Base-by-base conservation (phyloP, 2,888 invertebrate species). In the Ochropleura plecta region DNA sequence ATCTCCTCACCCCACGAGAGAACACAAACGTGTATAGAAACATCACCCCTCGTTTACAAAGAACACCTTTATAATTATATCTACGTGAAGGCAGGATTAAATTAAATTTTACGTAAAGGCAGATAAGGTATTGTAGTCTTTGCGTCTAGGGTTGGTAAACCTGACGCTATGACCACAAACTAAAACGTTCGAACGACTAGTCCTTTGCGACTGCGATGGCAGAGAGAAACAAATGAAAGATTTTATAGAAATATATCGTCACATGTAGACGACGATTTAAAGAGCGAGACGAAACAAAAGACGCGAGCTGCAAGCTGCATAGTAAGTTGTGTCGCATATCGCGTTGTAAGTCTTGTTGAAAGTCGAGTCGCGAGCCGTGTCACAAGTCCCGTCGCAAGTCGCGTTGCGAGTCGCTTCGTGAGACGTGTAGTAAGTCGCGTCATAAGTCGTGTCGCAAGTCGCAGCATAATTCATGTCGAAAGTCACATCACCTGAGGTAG, bases 61-160 rank as follows among this genome's bases (percentile, higher is more conserved):
- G 63, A 73, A 60, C 51, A 46, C 30, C 46, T 30, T 59, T 74
- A 64, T 62, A 69, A 84, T 73, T 60, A 60, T 60, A n/a, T n/a
- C n/a, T n/a, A 68, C 49, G 44, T 42, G n/a, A 63, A 46, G n/a
- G 18, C n/a, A 20, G 69, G 74, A 78, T 78, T 72, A 70, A 85
- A 85, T 87, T 82, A 71, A 72, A 87, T 85, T 78, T 70, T n/a
- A 72, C 78, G 40, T 69, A 64, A 73, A 75, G 49, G 57, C 3
- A 48, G 65, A 59, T 69, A 73, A 57, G 60, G 62, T 69, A 75
- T 30, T 30, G 30, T 46, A 48, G 0, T 6, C 42, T 44, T 30
- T 55, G 55, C 66, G 79, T 46, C 12, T 44, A 83, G 76, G 64
- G 64, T 16, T 71, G 64, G 30, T 73, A 55, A 75, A 63, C 20